Base-by-base conservation (phyloP, 2,797 vertebrate species). In the Danio aesculapii region DNA sequence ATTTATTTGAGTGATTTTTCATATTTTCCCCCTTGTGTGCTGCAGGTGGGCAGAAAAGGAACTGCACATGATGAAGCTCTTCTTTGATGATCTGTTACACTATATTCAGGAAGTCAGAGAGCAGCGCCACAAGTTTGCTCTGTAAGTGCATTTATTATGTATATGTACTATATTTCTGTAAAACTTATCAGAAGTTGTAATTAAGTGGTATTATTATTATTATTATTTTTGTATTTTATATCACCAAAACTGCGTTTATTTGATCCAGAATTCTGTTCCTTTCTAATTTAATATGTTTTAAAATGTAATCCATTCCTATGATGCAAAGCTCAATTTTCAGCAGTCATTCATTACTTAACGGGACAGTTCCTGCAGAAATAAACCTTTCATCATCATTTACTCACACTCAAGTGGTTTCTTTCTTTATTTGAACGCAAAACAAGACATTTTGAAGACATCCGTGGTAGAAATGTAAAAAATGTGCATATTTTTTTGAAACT, bases 31-130 rank as follows among this genome's bases (percentile, higher is more conserved):
- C 21, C 6, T 75, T 57, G 3, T 50, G 19, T 91, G 85, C 46
- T 41, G 82, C 90, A 99, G 98, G 98, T 99, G 98, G 98, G 98
- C 98, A 8, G 98, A 99, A 90, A 99, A 99, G 88, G 98, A 99
- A 82, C 93, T 99, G 80, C 97, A 97, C 85, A 99, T 99, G 98
- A 99, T 99, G 98, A 99, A 98, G 83, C 95, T 99, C 83, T 99
- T 99, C 93, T 99, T 99, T 72, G 97, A 99, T 91, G 96, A 99
- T 90, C 93, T 99, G 84, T 94, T 98, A 85, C 95, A 98, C 92
- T 99, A 99, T 94, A 98, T 99, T 90, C 97, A 97, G 89, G 95
- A 97, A 80, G 96, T 98, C 79, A 91, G 96, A 64, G 97, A 98
- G 85, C 95, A 96, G 76, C 93, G 90, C 49, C 97, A 99, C 90